Evolutionary conservation across 2,113 vertebrate species (phyloP).

Genomic region (Empidonax alnorum): DNA sequence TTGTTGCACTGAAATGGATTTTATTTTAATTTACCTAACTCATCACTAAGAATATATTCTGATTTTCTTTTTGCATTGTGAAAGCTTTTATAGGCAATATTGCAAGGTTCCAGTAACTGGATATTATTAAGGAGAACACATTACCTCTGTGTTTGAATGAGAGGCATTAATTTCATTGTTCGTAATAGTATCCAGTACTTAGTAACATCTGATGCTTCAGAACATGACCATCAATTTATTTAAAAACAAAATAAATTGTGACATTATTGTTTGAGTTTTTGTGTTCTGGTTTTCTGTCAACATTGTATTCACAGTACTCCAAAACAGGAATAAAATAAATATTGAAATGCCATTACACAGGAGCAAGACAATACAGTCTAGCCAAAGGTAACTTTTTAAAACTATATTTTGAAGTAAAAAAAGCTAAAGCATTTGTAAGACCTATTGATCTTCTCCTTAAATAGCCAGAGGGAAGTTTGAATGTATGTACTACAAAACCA

Average conservation of each 20-base stretch:
- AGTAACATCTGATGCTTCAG: neutral
- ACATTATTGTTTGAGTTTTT: neutral
- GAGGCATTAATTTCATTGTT: neutral
- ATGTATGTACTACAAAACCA: neutral
- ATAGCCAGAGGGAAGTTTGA: neutral
- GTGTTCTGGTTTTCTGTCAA: neutral
- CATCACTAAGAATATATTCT: neutral
- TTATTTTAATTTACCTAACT: slow-evolving; percentile 13
- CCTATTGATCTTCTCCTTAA: slow-evolving; percentile 13
- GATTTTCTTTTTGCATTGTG: neutral
- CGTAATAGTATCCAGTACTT: neutral
- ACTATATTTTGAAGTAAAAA: neutral
- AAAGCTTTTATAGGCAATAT: neutral
- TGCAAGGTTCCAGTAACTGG: neutral
- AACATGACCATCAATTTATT: neutral
- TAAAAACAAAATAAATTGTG: neutral
- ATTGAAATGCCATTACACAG: neutral
- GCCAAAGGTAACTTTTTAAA: neutral
- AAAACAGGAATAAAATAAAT: neutral
- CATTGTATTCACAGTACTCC: neutral
- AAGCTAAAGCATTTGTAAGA: neutral
- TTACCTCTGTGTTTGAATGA: neutral
- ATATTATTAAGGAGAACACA: neutral
- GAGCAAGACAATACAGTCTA: neutral
- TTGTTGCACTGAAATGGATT: neutral